Conservation (phyloP, 2,113 vertebrate genomes). For the Fukomys damarensis region DNA sequence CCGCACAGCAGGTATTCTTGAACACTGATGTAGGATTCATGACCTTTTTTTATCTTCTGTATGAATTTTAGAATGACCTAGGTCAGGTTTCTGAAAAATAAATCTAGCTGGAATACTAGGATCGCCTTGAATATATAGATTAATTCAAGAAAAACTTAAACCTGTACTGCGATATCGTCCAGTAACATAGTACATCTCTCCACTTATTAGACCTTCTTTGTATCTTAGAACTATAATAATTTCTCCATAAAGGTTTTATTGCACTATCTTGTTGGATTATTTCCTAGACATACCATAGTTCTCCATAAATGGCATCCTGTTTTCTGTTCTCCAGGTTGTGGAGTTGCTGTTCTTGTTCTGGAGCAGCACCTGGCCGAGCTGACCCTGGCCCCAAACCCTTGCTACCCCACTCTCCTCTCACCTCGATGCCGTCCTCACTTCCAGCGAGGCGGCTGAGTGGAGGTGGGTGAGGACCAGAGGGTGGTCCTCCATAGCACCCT, state of each 20-base stretch:
- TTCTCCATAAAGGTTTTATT: not conserved
- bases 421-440: too few species aligned
- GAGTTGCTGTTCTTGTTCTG: not conserved
- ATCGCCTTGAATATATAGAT: too few species aligned
- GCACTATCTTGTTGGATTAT: not conserved
- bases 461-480: not conserved
- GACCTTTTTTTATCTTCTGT: not conserved
- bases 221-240: too few species aligned
- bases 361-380: fast-evolving
- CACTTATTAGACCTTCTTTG: not conserved
- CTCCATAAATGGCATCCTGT: fast-evolving
- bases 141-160: not conserved
- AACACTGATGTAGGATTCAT: not conserved
- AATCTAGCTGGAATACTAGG: not conserved
- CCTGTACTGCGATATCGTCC: not conserved
- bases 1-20: too few species aligned
- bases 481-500: not conserved
- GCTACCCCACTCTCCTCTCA: not conserved
- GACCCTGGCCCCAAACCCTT: too few species aligned
- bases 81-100: not conserved
- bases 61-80: not conserved
- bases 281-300: too few species aligned
- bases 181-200: not conserved
- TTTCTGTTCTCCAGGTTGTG: not conserved
- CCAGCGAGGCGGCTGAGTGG: not conserved